These are phyloP conservation scores for Forficula auricularia DNA, from an alignment of 1,140 invertebrate genomes.

Conservation along the genomic window DNA sequence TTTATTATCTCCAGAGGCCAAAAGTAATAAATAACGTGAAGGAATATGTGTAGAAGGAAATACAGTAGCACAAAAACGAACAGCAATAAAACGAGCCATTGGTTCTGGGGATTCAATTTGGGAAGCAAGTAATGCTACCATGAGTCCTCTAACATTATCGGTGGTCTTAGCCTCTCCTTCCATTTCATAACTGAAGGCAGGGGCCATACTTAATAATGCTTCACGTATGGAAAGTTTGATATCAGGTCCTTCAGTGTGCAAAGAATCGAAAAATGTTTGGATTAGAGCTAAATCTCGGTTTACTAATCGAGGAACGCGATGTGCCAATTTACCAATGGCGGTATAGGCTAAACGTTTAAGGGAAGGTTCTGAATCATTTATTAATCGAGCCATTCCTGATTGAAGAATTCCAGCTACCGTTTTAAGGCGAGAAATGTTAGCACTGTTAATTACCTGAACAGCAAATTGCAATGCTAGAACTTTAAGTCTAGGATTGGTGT, in stretches of 20 bases:
- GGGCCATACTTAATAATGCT: conserved; percentile 47
- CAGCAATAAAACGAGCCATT: conserved; percentile 61
- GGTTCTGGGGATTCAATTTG: conserved; percentile 46
- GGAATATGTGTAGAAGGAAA: conserved; percentile 65
- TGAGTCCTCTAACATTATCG: conserved; percentile 12
- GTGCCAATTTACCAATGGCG: conserved; percentile 52
- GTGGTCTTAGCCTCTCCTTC: conserved; percentile 14
- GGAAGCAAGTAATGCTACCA: conserved; percentile 37
- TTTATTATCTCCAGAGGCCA: conserved; percentile 69
- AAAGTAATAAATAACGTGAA: conserved; percentile 63
- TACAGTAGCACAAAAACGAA: conserved; percentile 61
- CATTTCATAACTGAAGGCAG: conserved; percentile 36
- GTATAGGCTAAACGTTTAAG: conserved; percentile 56
- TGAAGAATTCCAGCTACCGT: conserved; percentile 30
- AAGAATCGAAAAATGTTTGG: conserved; percentile 40
- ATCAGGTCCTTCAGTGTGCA: conserved; percentile 30
- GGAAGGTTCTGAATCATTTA: conserved; percentile 29
- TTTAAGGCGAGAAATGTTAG: conserved; percentile 21
- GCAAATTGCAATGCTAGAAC: conserved; percentile 64
- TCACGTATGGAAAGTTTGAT: conserved; percentile 48
- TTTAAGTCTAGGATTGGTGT: conserved; percentile 67
- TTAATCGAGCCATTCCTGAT: conserved; percentile 49
- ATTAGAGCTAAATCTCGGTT: conserved; percentile 46
- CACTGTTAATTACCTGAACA: conserved; percentile 41
- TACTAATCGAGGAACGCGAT: conserved; percentile 45